Percentiles rank a stretch among this genome's conserved stretches.
Evolutionary conservation across 2,113 vertebrate species (phyloP).

Genomic region (Passer montanus): DNA sequence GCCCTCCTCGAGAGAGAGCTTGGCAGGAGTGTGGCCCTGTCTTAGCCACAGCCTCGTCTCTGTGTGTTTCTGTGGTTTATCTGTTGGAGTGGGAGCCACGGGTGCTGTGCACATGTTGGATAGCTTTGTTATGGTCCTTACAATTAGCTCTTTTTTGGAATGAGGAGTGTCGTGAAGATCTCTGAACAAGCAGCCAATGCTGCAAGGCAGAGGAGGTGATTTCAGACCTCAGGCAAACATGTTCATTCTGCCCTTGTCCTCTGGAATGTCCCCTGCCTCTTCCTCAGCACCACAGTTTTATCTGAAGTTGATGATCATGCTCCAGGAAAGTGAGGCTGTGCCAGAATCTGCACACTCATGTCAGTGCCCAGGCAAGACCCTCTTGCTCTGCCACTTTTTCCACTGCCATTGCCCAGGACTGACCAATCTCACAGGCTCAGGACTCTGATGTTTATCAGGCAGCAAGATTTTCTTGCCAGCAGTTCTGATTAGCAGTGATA

Average conservation of each 20-base stretch:
- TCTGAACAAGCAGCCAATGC: background rate
- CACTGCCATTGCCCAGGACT: background rate
- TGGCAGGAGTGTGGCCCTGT: background rate
- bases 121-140: background rate
- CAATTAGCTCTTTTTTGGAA: no score
- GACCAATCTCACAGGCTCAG: background rate
- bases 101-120: background rate
- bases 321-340: background rate
- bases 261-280: background rate
- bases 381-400: background rate
- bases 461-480: background rate
- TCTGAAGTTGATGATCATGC: background rate
- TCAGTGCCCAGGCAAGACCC: background rate
- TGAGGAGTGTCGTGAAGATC: rapidly evolving
- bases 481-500: background rate
- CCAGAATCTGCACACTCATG: background rate
- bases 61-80: background rate
- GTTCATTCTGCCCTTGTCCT: background rate
- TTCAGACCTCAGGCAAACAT: background rate
- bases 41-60: background rate
- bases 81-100: background rate
- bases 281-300: background rate
- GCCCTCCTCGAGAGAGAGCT: background rate
- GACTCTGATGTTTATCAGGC: background rate
- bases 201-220: background rate